A percentile compares a stretch with the other conserved stretches of the same genome.
Evolutionary conservation across 2,888 invertebrate genomes (phyloP).

Genomic region (Mythimna albipuncta): DNA sequence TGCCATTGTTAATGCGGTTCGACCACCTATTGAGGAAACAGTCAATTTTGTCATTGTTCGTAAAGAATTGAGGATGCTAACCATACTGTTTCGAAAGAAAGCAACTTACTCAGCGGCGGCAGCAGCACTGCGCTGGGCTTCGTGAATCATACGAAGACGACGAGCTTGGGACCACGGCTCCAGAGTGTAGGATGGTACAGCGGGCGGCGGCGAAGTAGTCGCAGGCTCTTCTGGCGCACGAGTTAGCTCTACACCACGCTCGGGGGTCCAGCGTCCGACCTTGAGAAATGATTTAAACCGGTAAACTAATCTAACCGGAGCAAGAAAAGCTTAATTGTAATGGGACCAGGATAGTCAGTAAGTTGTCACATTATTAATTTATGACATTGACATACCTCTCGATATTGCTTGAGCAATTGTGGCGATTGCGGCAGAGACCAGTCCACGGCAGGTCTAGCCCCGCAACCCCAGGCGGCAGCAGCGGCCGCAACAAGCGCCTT

Average conservation of each 20-base stretch:
- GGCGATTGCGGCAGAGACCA: slow-evolving; percentile 88
- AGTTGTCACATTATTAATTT: neutral
- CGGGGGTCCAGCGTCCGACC: slow-evolving; percentile 85
- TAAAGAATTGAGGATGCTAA: neutral
- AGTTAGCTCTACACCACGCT: slow-evolving; percentile 84
- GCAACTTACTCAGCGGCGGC: slow-evolving; percentile 72
- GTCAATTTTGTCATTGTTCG: neutral
- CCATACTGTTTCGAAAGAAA: neutral
- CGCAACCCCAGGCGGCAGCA: slow-evolving; percentile 86
- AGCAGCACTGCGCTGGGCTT: slow-evolving; percentile 82
- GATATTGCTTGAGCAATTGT: slow-evolving; percentile 84
- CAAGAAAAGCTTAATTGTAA: neutral
- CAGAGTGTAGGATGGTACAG: slow-evolving; percentile 83
- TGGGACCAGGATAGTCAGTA: neutral
- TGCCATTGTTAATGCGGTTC: slow-evolving; percentile 70
- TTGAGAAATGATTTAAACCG: slow-evolving; percentile 49
- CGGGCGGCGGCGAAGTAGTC: slow-evolving; percentile 67
- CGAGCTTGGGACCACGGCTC: slow-evolving; percentile 88
- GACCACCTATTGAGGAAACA: slow-evolving; percentile 70
- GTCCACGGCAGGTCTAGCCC: slow-evolving; percentile 86
- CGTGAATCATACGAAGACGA: slow-evolving; percentile 86
- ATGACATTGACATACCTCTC: slow-evolving; percentile 83
- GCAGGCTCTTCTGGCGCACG: slow-evolving; percentile 79
- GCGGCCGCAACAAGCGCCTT: slow-evolving; percentile 90
- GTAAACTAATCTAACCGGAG: neutral